Conservation (phyloP, 2,113 vertebrate species). For the Uria lomvia region DNA sequence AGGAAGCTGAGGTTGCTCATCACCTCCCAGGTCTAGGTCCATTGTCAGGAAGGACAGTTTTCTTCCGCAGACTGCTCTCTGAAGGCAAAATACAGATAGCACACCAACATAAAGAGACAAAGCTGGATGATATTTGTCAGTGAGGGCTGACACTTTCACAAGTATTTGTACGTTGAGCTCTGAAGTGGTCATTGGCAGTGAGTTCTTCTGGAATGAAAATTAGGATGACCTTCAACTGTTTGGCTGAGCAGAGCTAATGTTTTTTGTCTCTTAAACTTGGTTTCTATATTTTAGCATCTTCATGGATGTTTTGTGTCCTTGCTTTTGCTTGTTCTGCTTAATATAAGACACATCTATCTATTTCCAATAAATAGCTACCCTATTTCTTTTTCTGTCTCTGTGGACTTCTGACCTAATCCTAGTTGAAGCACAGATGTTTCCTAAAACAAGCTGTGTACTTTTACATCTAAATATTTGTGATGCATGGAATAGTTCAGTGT, state of each 20-base stretch:
- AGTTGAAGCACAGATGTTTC: neutral
- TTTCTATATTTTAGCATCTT: neutral
- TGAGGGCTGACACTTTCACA: neutral
- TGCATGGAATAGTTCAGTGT: slow-evolving; percentile 29
- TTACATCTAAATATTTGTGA: slow-evolving; percentile 16
- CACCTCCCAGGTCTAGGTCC: neutral
- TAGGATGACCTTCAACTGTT: neutral
- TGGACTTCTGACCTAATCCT: neutral
- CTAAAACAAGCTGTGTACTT: neutral
- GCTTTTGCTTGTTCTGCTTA: neutral
- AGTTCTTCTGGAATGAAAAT: neutral
- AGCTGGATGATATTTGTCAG: neutral
- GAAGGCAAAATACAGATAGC: neutral
- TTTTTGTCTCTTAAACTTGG: neutral
- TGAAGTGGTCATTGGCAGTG: neutral
- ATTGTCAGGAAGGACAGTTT: neutral
- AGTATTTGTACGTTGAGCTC: neutral
- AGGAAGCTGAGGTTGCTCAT: neutral
- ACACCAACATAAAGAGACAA: neutral
- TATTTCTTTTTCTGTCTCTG: neutral
- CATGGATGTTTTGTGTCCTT: neutral
- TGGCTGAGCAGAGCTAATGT: neutral
- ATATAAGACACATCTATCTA: neutral
- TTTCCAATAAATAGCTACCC: neutral
- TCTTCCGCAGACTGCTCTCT: neutral